phyloP scores from a whole-genome alignment of 1,140 invertebrate species.

The Meloidogyne chitwoodi region DNA sequence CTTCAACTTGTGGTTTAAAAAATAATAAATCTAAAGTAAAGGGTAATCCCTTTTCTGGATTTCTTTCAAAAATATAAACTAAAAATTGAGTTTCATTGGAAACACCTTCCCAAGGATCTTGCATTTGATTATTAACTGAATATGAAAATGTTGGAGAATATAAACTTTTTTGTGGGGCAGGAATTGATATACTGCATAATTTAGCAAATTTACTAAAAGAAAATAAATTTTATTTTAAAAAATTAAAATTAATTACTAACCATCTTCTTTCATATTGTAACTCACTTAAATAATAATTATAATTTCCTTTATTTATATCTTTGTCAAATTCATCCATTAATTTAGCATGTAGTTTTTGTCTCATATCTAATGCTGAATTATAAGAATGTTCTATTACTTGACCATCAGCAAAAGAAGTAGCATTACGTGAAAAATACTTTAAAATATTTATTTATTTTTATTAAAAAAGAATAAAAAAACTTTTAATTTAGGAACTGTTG shows the following conservation, averaged over 20 bases:
- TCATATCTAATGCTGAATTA: constrained; percentile 15
- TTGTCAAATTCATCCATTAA: constrained; percentile 10
- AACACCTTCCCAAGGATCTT: constrained; percentile 3
- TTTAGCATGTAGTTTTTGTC: neutral
- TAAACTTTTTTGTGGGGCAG: neutral
- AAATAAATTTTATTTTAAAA: neutral
- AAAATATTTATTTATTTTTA: constrained; percentile 25
- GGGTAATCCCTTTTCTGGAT: constrained; percentile 20
- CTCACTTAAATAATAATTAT: constrained; percentile 5
- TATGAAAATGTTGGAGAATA: neutral
- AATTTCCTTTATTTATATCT: constrained; percentile 4
- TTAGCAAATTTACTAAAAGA: neutral
- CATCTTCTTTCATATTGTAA: constrained; percentile 7
- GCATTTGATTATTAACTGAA: constrained; percentile 2
- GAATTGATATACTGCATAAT: neutral
- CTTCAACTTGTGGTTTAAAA: constrained; percentile 38
- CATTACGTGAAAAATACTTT: constrained; percentile 47
- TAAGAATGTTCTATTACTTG: constrained; percentile 22
- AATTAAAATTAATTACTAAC: neutral
- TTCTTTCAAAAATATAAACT: constrained; percentile 10
- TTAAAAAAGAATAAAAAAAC: neutral
- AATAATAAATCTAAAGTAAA: constrained; percentile 45
- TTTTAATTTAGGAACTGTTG: constrained; percentile 19
- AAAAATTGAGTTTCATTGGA: constrained; percentile 11
- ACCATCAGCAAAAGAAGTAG: constrained; percentile 26